Evolutionary conservation across 2,797 vertebrate species (phyloP), one percentile per base, ranked within the genome.

Genomic region (Ptychadena robeensis): DNA sequence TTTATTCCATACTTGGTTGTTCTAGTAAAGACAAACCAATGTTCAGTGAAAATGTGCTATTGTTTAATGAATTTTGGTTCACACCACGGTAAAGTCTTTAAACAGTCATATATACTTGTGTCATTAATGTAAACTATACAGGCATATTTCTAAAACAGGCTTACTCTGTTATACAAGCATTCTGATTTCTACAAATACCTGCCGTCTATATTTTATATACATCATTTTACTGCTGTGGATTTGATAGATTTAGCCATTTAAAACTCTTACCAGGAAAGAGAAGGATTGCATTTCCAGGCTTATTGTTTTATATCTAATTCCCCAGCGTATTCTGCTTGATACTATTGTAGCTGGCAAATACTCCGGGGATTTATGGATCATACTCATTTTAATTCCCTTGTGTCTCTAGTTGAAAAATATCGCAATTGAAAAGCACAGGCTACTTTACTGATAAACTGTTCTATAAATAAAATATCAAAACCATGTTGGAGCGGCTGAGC

Each of bases 261-360:
- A 53, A 48, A 67, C 40, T 67, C 61, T 78, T 53, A 67, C 35
- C n/a, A 40, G 61, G 38, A 75, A 75, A 40, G 30, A 78, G 40
- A 68, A 35, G 64, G 40, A 53, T 31, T 34, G 14, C 63, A 53
- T 48, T 68, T 48, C 57, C 31, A 67, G 75, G 66, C 66, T 67
- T 78, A 67, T 78, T 78, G 40, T 66, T 66, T 77, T 53, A 77
- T 77, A 66, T 75, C 34, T 64, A 38, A 74, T 75, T 75, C 73
- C 63, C 73, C 11, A 30, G 57, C 9, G 25, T 38, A 64, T 75
- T 64, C 32, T n/a, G 25, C 63, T 75, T 75, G 57, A 40, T 40
- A 75, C 63, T 77, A 67, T 67, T 77, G 61, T 65, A 32, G 10
- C 63, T 66, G 75, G n/a, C 63, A 66, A 77, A 77, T 32, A 77